Base-by-base conservation (phyloP, 2,888 invertebrate species). In the Eupsilia transversa region DNA sequence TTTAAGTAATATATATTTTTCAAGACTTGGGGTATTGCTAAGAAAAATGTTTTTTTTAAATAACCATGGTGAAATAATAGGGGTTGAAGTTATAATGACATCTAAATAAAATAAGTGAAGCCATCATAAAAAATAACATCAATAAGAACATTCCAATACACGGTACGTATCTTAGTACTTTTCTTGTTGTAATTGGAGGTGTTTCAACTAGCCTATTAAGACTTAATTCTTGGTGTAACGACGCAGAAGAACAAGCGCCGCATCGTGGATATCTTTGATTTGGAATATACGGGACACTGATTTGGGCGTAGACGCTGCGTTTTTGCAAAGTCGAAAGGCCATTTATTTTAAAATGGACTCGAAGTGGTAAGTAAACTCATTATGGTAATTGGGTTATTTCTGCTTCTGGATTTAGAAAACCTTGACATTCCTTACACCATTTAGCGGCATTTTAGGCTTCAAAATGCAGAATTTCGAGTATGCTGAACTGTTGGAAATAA, bases 191-290 rank as follows among this genome's bases (percentile, higher is more conserved):
- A 88, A 91, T 89, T 89, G 86, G 77, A 90, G 87, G 86, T 90
- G 88, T 89, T 91, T 89, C 87, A 85, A 87, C 86, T 87, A 80
- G 87, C 86, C 88, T 85, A 88, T 90, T 89, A 90, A 87, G 89
- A 86, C 86, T 89, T 91, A 90, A 91, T 91, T 89, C 88, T 88
- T 88, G 83, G 80, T 85, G 89, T 91, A 89, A 90, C 88, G 87
- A 89, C 82, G 90, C 86, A 87, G 80, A 84, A 85, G 84, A 88
- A 89, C 89, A 88, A 80, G 76, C 74, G 76, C 72, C 64, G 76
- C 76, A 80, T 77, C 71, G 71, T 81, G 83, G 77, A 87, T 85
- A 82, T 86, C 82, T 84, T 72, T 52, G 59, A 23, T 80, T 49
- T 64, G 9, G 33, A 79, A 88, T 61, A 89, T 75, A 91, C 87